A percentile compares a stretch with the other conserved stretches of the same genome.
Conservation (phyloP, 2,113 vertebrate species). For the Macquaria ambigua region DNA sequence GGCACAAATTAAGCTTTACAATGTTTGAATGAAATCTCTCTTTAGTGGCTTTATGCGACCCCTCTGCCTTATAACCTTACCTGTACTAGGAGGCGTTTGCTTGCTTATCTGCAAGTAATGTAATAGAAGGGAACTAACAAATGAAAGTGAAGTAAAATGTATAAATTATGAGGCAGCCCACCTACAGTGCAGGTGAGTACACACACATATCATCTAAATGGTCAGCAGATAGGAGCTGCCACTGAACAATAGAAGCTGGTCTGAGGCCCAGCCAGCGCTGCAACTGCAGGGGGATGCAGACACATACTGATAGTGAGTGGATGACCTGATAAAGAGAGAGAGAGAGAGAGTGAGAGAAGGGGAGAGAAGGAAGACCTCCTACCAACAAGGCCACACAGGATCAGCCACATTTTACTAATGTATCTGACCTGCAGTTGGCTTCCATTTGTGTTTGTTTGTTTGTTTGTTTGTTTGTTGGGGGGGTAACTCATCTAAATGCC, state of each 20-base stretch:
- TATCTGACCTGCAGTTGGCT: constrained; percentile 49
- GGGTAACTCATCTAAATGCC: constrained; percentile 15
- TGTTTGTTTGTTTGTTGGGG: constrained; percentile 16
- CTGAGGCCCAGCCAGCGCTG: constrained; percentile 21
- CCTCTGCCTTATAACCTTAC: constrained; percentile 4
- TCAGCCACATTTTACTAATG: constrained; percentile 48
- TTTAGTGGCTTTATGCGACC: constrained; percentile 17
- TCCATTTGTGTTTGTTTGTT: constrained; percentile 45
- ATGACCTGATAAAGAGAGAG: constrained; percentile 61
- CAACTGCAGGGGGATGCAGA: constrained; percentile 28
- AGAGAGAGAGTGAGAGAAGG: constrained; percentile 29
- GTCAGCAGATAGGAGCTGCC: constrained; percentile 67
- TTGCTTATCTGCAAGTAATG: constrained; percentile 48
- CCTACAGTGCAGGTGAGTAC: constrained; percentile 59
- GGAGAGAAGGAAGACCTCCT: constrained; percentile 65
- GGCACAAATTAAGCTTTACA: constrained; percentile 29
- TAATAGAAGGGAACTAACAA: constrained; percentile 30
- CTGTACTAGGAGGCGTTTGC: constrained; percentile 21
- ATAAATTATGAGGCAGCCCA: constrained; percentile 35
- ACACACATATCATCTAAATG: constrained; percentile 45
- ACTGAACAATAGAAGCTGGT: constrained; percentile 68
- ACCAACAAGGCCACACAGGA: constrained; percentile 75
- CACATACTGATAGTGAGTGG: constrained; percentile 71
- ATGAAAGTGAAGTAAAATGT: constrained; percentile 33
- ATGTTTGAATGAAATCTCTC: constrained; percentile 31